Evolutionary conservation across 2,113 vertebrate genomes (phyloP), one percentile per base, ranked within the genome.

Genomic region (Ammodytes marinus): DNA sequence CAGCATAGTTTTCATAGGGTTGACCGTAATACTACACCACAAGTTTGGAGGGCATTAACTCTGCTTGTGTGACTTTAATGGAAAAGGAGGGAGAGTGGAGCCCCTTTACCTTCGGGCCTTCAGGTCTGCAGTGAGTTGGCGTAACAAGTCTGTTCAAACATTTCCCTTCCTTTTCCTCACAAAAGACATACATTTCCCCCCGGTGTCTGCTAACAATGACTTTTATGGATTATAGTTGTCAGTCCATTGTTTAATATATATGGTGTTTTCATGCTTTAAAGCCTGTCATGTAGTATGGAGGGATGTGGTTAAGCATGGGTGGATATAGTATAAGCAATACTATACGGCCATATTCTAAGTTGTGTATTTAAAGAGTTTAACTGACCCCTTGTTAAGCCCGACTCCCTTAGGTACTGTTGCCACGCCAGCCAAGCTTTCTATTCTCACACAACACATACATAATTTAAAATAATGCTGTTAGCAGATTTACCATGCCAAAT

Each of bases 61-160:
- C 58, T 86, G 90, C 88, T 76, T 90, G 77, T 89, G 87, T 87
- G 89, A 93, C 77, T 91, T 94, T 94, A 90, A 93, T 92, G 84
- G 92, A 85, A 86, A 27, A 83, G 57, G 8, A 81, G 69, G 82
- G 91, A 88, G 73, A 89, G 66, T 27, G 40, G 67, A 74, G 67
- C 55, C 84, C 86, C 27, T 27, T 86, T 49, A 67, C 61, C 55
- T 83, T 60, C n/a, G 43, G 66, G 81, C 52, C 66, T 68, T 45
- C 69, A 13, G 72, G 68, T 61, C 77, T 77, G 59, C 74, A 14
- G 77, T 74, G 85, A 71, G 61, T 86, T 87, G 80, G 83, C 71
- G 27, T 76, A 80, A 86, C 86, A 86, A 81, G 69, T 80, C 67
- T 79, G 68, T 68, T 72, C 43, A 80, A 91, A 90, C 70, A 80